Conservation (phyloP, 2,888 invertebrate genomes). For the Notodonta dromedarius region DNA sequence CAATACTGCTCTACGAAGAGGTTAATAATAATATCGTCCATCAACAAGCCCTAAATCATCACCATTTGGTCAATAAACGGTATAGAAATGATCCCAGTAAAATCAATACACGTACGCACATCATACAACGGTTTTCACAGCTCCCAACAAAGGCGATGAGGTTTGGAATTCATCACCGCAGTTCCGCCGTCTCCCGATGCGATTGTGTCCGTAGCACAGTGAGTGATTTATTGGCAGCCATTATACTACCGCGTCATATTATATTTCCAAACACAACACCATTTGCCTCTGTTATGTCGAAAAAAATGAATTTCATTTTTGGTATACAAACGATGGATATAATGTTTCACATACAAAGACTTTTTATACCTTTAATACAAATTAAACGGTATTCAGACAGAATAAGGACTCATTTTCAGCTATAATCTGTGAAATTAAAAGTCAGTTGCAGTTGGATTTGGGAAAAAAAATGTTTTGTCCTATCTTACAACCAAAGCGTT, state of each 20-base stretch:
- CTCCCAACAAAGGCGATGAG: constrained; percentile 34
- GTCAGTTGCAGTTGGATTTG: no score
- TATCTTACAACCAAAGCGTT: no score
- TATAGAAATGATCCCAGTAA: background rate
- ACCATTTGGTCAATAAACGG: background rate
- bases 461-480: no score
- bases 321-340: constrained; percentile 5
- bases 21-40: no score
- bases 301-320: constrained; percentile 32
- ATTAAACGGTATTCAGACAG: background rate
- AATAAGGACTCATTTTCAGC: no score
- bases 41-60: background rate
- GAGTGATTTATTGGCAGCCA: constrained; percentile 61
- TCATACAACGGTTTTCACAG: constrained; percentile 16
- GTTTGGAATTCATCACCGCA: constrained; percentile 49
- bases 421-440: no score
- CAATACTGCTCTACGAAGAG: no score
- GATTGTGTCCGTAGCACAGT: constrained; percentile 46
- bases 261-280: constrained; percentile 48
- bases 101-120: background rate
- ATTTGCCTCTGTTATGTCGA: constrained; percentile 45
- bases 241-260: constrained; percentile 49
- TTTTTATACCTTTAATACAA: background rate
- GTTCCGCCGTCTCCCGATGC: constrained; percentile 55
- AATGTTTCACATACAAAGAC: background rate